phyloP scores from a whole-genome alignment of 2,113 vertebrate species.

The Stegostoma tigrinum region DNA sequence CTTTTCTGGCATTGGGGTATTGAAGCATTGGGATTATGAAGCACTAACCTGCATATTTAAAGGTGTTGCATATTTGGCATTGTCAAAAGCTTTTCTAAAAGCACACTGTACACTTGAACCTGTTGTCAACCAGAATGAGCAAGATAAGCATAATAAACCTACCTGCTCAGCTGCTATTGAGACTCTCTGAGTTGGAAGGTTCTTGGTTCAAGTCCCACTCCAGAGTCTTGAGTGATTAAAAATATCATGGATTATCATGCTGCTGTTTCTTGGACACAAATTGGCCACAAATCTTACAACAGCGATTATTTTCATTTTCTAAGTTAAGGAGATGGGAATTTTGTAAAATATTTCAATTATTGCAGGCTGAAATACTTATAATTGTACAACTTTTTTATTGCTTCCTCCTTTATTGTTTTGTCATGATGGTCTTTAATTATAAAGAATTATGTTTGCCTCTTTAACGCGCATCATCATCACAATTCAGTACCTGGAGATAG shows the following conservation, averaged over 20 bases:
- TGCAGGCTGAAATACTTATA: too few relatives aligned
- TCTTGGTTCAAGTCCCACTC: background rate
- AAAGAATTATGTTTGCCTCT: too few relatives aligned
- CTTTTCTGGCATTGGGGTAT: background rate
- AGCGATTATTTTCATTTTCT: too few relatives aligned
- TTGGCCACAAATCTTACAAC: background rate
- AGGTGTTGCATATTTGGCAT: background rate
- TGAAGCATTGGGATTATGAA: background rate
- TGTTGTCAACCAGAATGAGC: background rate
- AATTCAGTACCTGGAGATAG: too few relatives aligned
- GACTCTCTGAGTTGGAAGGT: background rate
- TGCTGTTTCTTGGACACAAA: background rate
- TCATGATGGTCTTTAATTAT: background rate
- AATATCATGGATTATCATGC: background rate
- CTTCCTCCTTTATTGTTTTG: too few relatives aligned
- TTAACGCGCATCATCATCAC: too few relatives aligned
- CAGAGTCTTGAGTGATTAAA: background rate
- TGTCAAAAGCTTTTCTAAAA: background rate
- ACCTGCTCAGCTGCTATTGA: background rate
- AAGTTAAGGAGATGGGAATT: too few relatives aligned
- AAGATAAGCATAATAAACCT: background rate
- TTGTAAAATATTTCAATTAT: too few relatives aligned
- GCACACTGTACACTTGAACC: background rate
- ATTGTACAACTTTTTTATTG: too few relatives aligned
- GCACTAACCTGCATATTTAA: background rate